Conservation (phyloP, 2,888 invertebrate genomes). For the Adelphocoris suturalis region DNA sequence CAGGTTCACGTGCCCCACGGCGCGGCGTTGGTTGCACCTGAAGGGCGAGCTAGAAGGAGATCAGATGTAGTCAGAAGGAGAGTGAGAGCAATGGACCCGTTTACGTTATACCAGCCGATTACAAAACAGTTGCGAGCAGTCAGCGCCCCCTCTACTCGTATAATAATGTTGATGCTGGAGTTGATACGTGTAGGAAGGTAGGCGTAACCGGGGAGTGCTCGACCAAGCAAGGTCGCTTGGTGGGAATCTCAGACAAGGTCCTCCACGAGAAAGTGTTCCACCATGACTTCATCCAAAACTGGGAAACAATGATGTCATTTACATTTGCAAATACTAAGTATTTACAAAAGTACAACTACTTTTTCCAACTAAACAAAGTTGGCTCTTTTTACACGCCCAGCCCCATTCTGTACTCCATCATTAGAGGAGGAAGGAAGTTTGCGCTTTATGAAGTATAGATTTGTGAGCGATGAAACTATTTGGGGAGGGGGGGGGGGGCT, state of each 20-base stretch:
- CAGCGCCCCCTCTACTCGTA: not conserved
- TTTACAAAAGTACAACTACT: no score
- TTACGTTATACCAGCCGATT: conserved; percentile 22
- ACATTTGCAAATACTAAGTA: no score
- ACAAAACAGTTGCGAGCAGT: conserved; percentile 11
- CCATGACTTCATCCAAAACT: not conserved
- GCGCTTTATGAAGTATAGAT: no score
- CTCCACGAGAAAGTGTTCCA: not conserved
- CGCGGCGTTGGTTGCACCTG: not conserved
- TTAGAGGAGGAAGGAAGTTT: no score
- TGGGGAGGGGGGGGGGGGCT: no score
- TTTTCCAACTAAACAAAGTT: no score
- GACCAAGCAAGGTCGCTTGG: not conserved
- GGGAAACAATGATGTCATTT: no score
- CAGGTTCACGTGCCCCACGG: no score
- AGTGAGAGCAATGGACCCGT: conserved; percentile 13
- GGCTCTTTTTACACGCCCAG: no score
- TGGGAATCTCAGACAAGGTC: not conserved
- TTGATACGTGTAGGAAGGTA: no score
- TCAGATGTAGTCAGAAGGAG: not conserved
- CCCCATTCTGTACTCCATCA: no score
- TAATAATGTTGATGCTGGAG: not conserved
- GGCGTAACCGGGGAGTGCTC: conserved; percentile 25
- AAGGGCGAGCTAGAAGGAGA: not conserved
- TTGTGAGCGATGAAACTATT: no score